Evolutionary conservation across 2,888 invertebrate species (phyloP), one percentile per base, ranked within the genome.

Genomic region (Cybosia mesomella): DNA sequence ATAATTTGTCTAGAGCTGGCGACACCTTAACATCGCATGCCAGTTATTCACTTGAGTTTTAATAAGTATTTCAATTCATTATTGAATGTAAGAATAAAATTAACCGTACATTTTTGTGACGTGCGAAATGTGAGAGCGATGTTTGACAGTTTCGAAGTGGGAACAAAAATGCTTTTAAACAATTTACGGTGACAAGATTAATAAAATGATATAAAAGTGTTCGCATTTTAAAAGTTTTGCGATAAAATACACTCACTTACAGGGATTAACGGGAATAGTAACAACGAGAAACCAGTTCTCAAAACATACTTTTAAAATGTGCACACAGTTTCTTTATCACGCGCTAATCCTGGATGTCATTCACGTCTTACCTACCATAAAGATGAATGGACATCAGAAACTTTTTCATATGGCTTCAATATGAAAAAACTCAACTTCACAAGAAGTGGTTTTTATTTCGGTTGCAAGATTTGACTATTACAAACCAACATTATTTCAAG

Each of bases 11-110:
- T 55, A 53, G 60, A 76, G 66, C 59, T 75, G 79, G 73, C 75
- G 77, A 82, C 83, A 84, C 83, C 75, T 84, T 77, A 76, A 80
- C 72, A 79, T 87, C 78, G 84, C 85, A 83, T 86, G 85, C 75
- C 59, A 60, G 75, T 84, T 85, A 81, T 82, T 80, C 73, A 65
- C 74, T 67, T 61, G 65, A 66, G 68, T 76, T 81, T 80, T 82
- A 28, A 82, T 84, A 49, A 49, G n/a, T 49, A 81, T 84, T 83
- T 77, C 73, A 82, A 77, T 80, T 86, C 84, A 84, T 86, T 84
- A 86, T 80, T 76, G 68, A 64, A 60, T 61, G 72, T 68, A 68
- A 71, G 67, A 73, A 43, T 43, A 18, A 43, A 74, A 65, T 55
- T 70, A 69, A 71, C 66, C 55, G 75, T 67, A 67, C 75, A 75